A percentile compares a stretch with the other conserved stretches of the same genome.
These are phyloP conservation scores for Halcyon chelicuti DNA, from an alignment of 2,797 vertebrate species.

Conservation along the genomic window DNA sequence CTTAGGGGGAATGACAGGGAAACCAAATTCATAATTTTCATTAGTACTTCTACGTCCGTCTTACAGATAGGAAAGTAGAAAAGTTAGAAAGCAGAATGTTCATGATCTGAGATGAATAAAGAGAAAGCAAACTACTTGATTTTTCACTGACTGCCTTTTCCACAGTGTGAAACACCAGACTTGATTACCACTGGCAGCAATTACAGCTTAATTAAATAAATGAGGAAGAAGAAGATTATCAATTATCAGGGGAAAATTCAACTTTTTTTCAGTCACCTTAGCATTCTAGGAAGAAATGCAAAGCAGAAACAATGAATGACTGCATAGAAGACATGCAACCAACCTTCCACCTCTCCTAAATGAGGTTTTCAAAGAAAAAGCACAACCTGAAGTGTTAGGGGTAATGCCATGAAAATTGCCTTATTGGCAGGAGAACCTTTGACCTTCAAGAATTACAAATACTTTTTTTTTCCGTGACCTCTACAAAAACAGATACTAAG, in stretches of 20 bases:
- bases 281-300: slow-evolving; percentile 29
- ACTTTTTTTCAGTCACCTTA: slow-evolving; percentile 61
- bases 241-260: slow-evolving; percentile 22
- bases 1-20: background rate
- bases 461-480: background rate
- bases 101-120: background rate
- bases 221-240: slow-evolving; percentile 13
- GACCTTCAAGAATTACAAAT: background rate
- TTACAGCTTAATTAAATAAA: slow-evolving; percentile 21
- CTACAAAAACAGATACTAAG: background rate
- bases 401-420: background rate
- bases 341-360: background rate
- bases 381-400: background rate
- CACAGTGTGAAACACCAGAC: background rate
- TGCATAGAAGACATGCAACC: background rate
- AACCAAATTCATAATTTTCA: background rate
- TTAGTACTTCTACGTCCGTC: background rate
- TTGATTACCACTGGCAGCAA: slow-evolving; percentile 20
- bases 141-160: background rate
- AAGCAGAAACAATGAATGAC: background rate
- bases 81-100: background rate
- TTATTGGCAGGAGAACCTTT: background rate
- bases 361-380: background rate
- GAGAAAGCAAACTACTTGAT: background rate
- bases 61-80: background rate